phyloP scores from a whole-genome alignment of 1,140 invertebrate species.

The Cherax destructor region DNA sequence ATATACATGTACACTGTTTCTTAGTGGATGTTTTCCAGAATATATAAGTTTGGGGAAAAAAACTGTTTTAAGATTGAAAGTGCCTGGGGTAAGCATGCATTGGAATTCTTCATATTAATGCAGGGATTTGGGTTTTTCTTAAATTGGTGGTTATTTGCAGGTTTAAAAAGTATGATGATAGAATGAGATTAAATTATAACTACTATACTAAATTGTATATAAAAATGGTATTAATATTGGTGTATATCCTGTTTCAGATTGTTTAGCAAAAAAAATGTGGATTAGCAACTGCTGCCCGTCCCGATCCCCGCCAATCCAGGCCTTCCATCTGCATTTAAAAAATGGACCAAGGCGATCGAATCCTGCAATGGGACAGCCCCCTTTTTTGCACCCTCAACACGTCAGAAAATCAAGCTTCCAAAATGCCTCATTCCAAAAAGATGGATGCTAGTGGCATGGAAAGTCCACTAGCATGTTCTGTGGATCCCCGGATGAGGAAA shows the following conservation, averaged over 20 bases:
- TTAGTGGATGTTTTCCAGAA: no score
- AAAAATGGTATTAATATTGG: no score
- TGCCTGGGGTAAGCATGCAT: no score
- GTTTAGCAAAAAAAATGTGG: conserved; percentile 93
- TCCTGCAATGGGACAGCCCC: background rate
- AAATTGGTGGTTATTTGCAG: no score
- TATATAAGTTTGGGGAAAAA: no score
- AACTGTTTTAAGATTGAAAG: no score
- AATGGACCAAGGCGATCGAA: conserved; percentile 57
- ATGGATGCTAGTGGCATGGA: background rate
- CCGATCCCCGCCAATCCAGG: conserved; percentile 52
- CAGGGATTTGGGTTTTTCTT: no score
- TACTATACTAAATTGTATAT: no score
- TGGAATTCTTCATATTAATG: no score
- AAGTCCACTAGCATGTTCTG: background rate
- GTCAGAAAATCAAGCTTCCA: conserved; percentile 15
- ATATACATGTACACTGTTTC: no score
- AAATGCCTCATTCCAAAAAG: conserved; percentile 6
- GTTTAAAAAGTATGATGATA: no score
- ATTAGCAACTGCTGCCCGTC: conserved; percentile 78
- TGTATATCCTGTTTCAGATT: conserved; percentile 79
- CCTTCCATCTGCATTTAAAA: conserved; percentile 33
- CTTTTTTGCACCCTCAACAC: conserved; percentile 19
- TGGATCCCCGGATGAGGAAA: conserved; percentile 34
- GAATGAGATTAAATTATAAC: no score